phyloP scores from a whole-genome alignment of 2,113 vertebrate species.

The Ammospiza nelsoni region DNA sequence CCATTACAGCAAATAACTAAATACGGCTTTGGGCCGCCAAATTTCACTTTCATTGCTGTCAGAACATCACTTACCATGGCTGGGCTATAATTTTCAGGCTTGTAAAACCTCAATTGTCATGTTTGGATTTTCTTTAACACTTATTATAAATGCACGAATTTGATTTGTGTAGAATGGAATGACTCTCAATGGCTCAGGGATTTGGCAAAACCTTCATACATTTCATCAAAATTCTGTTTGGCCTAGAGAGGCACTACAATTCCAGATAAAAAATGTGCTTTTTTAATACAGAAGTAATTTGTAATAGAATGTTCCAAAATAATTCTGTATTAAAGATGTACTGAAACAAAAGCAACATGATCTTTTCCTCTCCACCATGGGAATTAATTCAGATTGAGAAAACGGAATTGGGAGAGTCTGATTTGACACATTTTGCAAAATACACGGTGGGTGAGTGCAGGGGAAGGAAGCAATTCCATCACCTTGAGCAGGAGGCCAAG shows the following conservation, averaged over 20 bases:
- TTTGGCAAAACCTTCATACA: not conserved
- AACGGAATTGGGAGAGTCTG: not conserved
- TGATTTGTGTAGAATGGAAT: constrained; percentile 50
- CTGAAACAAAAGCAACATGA: not conserved
- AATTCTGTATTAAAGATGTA: not conserved
- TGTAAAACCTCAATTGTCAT: constrained; percentile 45
- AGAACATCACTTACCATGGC: not conserved
- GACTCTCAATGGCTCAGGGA: constrained; percentile 9
- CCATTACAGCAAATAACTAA: not conserved
- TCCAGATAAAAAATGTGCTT: not conserved
- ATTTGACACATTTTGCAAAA: not conserved
- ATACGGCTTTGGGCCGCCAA: not conserved
- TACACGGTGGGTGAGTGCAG: not conserved
- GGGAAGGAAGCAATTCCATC: not conserved
- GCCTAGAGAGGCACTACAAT: not conserved
- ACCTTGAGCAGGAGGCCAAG: not conserved
- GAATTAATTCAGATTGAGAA: not conserved
- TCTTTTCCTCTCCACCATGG: not conserved
- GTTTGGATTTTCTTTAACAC: constrained; percentile 33
- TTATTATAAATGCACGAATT: constrained; percentile 37
- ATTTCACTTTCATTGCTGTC: constrained; percentile 17
- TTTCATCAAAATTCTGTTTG: constrained; percentile 17
- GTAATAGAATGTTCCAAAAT: not conserved
- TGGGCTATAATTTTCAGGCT: constrained; percentile 45
- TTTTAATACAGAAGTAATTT: constrained; percentile 13